Evolutionary conservation across 2,797 vertebrate genomes (phyloP).

Genomic region (Apodemus agrarius): DNA sequence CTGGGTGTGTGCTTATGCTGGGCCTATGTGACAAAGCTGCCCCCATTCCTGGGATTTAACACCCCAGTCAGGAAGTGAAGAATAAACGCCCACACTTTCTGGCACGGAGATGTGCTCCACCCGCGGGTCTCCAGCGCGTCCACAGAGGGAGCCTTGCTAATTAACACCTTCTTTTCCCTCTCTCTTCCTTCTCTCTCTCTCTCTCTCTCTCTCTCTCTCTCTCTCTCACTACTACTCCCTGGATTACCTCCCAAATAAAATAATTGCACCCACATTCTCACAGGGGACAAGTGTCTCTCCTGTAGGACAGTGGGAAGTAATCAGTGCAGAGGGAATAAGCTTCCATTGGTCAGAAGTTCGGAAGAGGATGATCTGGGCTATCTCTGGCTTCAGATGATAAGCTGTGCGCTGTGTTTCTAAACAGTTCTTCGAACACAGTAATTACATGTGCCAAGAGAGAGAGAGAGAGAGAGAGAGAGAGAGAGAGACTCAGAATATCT

Average conservation of each 20-base stretch:
- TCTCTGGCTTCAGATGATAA: constrained; percentile 7
- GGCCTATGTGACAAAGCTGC: background rate
- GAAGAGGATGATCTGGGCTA: background rate
- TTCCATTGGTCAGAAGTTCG: background rate
- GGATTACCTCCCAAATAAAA: background rate
- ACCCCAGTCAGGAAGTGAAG: background rate
- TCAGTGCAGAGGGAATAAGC: background rate
- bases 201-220: too few relatives aligned
- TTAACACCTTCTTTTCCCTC: background rate
- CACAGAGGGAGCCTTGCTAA: background rate
- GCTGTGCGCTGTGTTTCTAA: constrained; percentile 43
- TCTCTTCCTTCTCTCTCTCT: background rate
- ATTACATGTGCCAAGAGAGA: background rate
- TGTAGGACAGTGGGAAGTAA: background rate
- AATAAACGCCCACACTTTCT: background rate
- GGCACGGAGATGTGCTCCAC: background rate
- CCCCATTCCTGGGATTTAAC: background rate
- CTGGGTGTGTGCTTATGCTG: background rate
- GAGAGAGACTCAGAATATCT: constrained; percentile 62
- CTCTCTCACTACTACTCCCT: background rate
- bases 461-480: background rate
- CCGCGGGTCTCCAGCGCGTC: background rate
- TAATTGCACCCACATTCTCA: background rate
- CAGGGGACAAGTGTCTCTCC: background rate
- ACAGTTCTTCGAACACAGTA: constrained; percentile 43